phyloP scores from a whole-genome alignment of 2,888 invertebrate species.

The Notodonta ziczac region DNA sequence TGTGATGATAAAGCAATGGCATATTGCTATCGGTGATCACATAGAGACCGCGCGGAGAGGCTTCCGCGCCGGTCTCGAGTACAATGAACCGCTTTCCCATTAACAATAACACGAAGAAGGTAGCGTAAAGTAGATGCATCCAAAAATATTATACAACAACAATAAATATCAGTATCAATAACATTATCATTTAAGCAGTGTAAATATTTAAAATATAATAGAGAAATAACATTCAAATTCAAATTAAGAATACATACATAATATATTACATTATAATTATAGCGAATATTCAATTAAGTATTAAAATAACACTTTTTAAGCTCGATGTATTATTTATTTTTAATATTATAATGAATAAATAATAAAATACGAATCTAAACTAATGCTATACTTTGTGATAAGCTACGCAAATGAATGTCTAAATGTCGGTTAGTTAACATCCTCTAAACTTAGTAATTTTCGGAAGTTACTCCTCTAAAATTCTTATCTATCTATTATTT shows the following conservation, averaged over 20 bases:
- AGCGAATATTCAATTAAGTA: constrained; percentile 77
- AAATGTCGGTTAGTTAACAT: constrained; percentile 74
- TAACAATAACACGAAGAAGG: constrained; percentile 71
- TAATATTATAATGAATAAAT: constrained; percentile 54
- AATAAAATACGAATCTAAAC: constrained; percentile 65
- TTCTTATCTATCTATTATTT: constrained; percentile 59
- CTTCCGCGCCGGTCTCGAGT: constrained; percentile 11
- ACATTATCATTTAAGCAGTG: constrained; percentile 80
- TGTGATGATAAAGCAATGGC: constrained; percentile 63
- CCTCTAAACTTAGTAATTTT: constrained; percentile 83
- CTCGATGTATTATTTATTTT: constrained; percentile 74
- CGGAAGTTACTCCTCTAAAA: constrained; percentile 61
- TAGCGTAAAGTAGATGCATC: constrained; percentile 78
- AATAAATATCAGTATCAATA: constrained; percentile 77
- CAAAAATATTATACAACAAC: constrained; percentile 82
- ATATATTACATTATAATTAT: constrained; percentile 68
- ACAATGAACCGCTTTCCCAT: constrained; percentile 54
- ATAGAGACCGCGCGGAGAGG: constrained; percentile 36
- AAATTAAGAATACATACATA: constrained; percentile 62
- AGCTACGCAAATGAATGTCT: constrained; percentile 72
- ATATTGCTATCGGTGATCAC: constrained; percentile 46
- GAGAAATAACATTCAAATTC: constrained; percentile 71
- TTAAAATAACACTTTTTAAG: constrained; percentile 79
- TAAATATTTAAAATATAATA: constrained; percentile 81
- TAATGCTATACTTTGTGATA: constrained; percentile 63